Conservation (phyloP, 2,888 invertebrate genomes). For the Stegana nigrithorax region DNA sequence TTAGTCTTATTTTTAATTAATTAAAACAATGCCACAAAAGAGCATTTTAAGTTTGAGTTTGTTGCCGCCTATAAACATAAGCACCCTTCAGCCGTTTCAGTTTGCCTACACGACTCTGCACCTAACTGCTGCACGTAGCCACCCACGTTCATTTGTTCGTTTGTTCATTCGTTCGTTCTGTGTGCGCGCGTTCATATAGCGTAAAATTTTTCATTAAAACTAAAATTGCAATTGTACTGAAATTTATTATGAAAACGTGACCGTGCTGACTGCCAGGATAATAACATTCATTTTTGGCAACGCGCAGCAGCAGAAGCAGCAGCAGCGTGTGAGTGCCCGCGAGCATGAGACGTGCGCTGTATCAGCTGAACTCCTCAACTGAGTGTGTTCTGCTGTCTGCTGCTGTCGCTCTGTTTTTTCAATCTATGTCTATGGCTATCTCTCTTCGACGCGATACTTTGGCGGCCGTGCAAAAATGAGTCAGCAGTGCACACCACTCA, state of each 20-base stretch:
- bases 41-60: not conserved
- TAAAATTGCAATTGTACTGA: constrained; percentile 48
- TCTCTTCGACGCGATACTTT: not conserved
- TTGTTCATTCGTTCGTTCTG: not conserved
- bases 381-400: no score
- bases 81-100: no score
- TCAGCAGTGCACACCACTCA: no score
- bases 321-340: no score
- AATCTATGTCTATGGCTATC: no score
- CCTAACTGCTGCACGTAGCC: not conserved
- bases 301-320: not conserved
- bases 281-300: constrained; percentile 14
- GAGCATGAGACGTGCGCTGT: no score
- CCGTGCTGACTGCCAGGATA: constrained; percentile 20
- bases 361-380: no score
- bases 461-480: not conserved
- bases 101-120: not conserved
- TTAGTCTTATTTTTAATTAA: not conserved
- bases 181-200: constrained; percentile 19
- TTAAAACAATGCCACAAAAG: not conserved
- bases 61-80: not conserved
- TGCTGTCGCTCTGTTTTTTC: no score
- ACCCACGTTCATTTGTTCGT: no score
- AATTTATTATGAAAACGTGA: constrained; percentile 42
- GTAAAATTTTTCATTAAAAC: constrained; percentile 49